A percentile compares a stretch with the other conserved stretches of the same genome.
Evolutionary conservation across 1,140 invertebrate genomes (phyloP).

Genomic region (Brachionus rotundiformis): DNA sequence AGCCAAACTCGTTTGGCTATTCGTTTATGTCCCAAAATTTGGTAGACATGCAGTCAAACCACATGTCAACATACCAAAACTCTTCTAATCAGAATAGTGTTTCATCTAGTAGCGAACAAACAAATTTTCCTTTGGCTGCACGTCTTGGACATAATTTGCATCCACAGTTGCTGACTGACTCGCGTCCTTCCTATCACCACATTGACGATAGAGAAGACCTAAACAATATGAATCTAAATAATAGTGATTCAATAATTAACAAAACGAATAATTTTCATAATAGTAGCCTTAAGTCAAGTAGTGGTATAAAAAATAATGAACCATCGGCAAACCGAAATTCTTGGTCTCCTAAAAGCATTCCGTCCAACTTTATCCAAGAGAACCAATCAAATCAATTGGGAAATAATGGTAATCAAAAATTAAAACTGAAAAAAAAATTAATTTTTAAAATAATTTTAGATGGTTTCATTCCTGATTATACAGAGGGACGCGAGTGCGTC

Average conservation of each 20-base stretch:
- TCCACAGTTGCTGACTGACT: background rate
- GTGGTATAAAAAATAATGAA: background rate
- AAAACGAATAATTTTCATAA: background rate
- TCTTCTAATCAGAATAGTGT: background rate
- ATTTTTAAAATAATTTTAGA: slow-evolving; percentile 15
- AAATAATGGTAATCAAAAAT: background rate
- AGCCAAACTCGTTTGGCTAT: background rate
- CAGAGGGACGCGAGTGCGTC: slow-evolving; percentile 64
- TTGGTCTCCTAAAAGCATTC: slow-evolving; percentile 41
- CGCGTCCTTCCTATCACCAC: background rate
- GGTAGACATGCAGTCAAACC: background rate
- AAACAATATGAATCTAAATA: slow-evolving; percentile 9
- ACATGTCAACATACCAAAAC: background rate
- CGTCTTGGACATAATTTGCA: background rate
- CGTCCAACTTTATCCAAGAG: slow-evolving; percentile 6
- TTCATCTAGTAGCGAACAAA: background rate
- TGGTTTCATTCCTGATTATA: slow-evolving; percentile 51
- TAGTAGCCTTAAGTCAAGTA: background rate
- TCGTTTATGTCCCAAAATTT: background rate
- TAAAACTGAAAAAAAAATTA: background rate
- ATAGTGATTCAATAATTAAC: background rate
- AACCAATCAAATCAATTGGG: slow-evolving; percentile 2
- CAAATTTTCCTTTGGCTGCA: background rate
- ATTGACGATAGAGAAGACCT: background rate
- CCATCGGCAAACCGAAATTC: background rate